These are phyloP conservation scores for Lepeophtheirus salmonis DNA, from an alignment of 1,140 invertebrate genomes.

Conservation along the genomic window DNA sequence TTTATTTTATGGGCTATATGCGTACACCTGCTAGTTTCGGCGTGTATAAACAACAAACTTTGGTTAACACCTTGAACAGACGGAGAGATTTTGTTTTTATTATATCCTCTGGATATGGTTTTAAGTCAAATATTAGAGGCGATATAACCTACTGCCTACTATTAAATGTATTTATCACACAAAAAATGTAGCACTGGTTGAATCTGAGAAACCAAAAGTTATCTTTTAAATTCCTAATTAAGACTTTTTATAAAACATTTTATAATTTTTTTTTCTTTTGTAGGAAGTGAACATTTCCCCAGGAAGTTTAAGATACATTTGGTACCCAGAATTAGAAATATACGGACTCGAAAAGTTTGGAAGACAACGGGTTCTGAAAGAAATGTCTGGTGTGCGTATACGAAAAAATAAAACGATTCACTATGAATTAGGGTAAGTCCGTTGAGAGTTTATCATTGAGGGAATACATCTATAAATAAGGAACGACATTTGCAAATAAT, in stretches of 20 bases:
- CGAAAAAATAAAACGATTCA: conserved; percentile 17
- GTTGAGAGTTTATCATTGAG: no score
- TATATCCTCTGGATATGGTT: neutral
- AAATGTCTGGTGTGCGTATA: conserved; percentile 17
- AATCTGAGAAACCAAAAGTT: neutral
- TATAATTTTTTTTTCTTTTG: conserved; percentile 1
- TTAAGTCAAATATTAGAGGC: neutral
- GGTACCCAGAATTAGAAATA: conserved; percentile 17
- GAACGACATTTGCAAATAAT: no score
- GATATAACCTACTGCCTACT: neutral
- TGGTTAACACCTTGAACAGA: no score
- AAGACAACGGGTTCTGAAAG: conserved; percentile 15
- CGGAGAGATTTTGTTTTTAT: no score
- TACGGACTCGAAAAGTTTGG: conserved; percentile 16
- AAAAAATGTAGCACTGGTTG: neutral
- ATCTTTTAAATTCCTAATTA: neutral
- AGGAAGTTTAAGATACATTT: conserved; percentile 15
- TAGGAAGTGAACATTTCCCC: conserved; percentile 18
- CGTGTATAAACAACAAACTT: no score
- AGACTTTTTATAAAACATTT: neutral
- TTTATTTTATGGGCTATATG: no score
- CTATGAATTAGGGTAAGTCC: conserved; percentile 17
- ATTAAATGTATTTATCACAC: neutral
- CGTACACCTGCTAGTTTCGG: no score
- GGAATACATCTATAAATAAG: no score